Base-by-base conservation (phyloP, 2,797 vertebrate genomes). In the Ficedula albicollis region DNA sequence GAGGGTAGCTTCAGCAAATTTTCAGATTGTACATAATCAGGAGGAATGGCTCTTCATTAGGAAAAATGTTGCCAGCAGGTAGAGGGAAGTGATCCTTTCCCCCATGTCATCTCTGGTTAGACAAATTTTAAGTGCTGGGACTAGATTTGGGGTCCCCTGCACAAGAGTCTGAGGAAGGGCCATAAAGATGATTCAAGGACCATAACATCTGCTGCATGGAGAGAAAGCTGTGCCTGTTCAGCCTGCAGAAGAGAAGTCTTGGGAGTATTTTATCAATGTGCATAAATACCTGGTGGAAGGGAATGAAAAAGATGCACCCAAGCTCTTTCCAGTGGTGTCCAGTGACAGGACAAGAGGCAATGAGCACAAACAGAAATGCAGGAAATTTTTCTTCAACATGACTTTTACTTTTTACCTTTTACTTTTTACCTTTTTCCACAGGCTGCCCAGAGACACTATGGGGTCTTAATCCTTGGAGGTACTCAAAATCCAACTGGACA, bases 41-140 rank as follows among this genome's bases (percentile, higher is more conserved):
- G 5, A 80, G 21, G 13, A 91, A 51, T 22, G 20, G 11, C 9
- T 67, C 43, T 78, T 7, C 30, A 9, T 58, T 54, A 69, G 56
- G 15, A 84, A 39, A 16, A 44, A 14, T 0, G 0, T n/a, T 49
- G 13, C 15, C 38, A 81, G 27, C 4, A 39, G 29, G 13, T 13
- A 4, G 3, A 68, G 9, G 9, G 18, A 69, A 9, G 15, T 36
- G 32, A 81, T 60, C 11, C 22, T 78, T 88, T 15, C 38, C 46
- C 11, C 64, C 36, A 38, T 20, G 20, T 46, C 52, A 54, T 44
- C 9, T 27, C 18, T 72, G 13, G 11, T 56, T 30, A 69, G 46
- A 52, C 4, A 16, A 4, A 18, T 26, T 6, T 60, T 13, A 12
- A 36, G 13, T 66, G 5, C 22, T 62, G 10, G 32, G 34, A 15